A percentile compares a stretch with the other conserved stretches of the same genome.
Evolutionary conservation across 2,888 invertebrate genomes (phyloP).

Genomic region (Melanargia galathea): DNA sequence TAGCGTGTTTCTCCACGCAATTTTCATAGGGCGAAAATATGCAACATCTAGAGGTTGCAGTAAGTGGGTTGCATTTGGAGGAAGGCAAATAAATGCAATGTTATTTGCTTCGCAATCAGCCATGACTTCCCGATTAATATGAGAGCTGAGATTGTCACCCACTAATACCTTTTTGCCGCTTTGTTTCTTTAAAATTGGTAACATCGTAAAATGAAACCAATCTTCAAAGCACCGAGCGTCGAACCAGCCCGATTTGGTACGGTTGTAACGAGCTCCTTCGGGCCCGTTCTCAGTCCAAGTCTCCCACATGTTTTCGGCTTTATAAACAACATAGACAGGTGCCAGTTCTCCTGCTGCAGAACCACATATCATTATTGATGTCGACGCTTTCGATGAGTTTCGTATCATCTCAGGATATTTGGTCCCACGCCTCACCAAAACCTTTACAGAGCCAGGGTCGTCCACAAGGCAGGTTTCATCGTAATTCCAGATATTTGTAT

Average conservation of each 20-base stretch:
- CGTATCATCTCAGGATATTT: not conserved
- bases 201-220: slow-evolving; percentile 1
- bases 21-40: slow-evolving; percentile 4
- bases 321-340: slow-evolving; percentile 1
- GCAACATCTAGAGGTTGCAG: not conserved
- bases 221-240: slow-evolving; percentile 1
- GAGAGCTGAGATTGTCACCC: slow-evolving; percentile 1
- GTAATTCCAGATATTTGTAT: slow-evolving; percentile 1
- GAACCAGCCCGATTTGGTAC: slow-evolving; percentile 7
- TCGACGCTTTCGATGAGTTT: slow-evolving; percentile 2
- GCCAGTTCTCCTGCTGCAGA: not conserved
- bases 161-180: not conserved
- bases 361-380: slow-evolving; percentile 1
- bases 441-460: slow-evolving; percentile 4
- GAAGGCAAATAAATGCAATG: slow-evolving; percentile 3
- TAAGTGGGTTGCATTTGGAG: slow-evolving; percentile 1
- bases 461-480: not conserved
- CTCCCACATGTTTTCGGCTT: slow-evolving; percentile 4
- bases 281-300: slow-evolving; percentile 5
- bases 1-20: not conserved
- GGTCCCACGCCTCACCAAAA: not conserved
- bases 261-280: not conserved
- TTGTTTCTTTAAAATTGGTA: not conserved
- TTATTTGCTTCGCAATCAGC: not conserved
- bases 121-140: not conserved